Evolutionary conservation across 2,888 invertebrate species (phyloP).

Genomic region (Perithous albicinctus): DNA sequence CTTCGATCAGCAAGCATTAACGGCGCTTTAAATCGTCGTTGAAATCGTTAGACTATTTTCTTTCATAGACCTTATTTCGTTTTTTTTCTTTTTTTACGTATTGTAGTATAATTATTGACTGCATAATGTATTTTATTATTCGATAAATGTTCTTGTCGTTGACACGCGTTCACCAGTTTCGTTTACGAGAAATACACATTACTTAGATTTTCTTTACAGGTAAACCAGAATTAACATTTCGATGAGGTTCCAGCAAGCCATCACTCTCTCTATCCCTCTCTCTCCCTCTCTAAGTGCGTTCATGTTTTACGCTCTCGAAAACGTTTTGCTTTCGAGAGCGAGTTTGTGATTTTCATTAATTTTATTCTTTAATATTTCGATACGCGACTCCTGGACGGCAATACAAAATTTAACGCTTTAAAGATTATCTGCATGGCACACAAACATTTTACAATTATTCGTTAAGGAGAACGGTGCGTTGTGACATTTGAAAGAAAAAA

Average conservation of each 20-base stretch:
- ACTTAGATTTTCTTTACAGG: conserved; percentile 32
- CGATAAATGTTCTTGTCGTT: conserved; percentile 42
- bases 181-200: conserved; percentile 37
- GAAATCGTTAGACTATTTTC: background rate
- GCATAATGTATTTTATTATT: conserved; percentile 47
- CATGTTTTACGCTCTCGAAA: conserved; percentile 4
- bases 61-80: conserved; percentile 16
- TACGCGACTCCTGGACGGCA: conserved; percentile 66
- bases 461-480: no score
- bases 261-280: background rate
- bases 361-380: conserved; percentile 40
- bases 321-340: conserved; percentile 2
- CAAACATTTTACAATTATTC: conserved; percentile 52
- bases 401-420: conserved; percentile 60
- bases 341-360: conserved; percentile 23
- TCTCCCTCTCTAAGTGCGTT: background rate
- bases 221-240: conserved; percentile 52
- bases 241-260: conserved; percentile 37
- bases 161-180: conserved; percentile 26
- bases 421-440: conserved; percentile 55
- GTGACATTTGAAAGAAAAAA: no score
- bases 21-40: conserved; percentile 18
- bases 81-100: conserved; percentile 25
- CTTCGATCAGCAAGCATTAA: conserved; percentile 46
- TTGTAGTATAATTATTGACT: conserved; percentile 62